A percentile compares a stretch with the other conserved stretches of the same genome.
These are phyloP conservation scores for Hassar affinis DNA, from an alignment of 2,113 vertebrate genomes.

Conservation along the genomic window DNA sequence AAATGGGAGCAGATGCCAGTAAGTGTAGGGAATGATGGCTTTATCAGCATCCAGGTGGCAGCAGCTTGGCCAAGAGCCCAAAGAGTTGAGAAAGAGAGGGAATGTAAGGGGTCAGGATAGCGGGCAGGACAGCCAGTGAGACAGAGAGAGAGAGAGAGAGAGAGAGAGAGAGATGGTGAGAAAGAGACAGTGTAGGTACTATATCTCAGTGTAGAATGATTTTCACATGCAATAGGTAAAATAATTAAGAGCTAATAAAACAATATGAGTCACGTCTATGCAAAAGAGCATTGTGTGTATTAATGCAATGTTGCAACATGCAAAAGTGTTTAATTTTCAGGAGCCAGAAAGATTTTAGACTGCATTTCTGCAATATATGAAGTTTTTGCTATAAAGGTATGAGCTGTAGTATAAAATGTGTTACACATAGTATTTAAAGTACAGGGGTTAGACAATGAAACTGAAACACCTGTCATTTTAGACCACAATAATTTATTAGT, in stretches of 20 bases:
- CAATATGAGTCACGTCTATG: neutral
- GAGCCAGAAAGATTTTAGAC: neutral
- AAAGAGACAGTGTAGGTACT: neutral
- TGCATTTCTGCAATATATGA: neutral
- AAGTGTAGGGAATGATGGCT: conserved; percentile 58
- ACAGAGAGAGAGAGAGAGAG: neutral
- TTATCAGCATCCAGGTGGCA: conserved; percentile 66
- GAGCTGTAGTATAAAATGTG: neutral
- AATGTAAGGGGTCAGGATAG: conserved; percentile 22
- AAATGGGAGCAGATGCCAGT: conserved; percentile 65
- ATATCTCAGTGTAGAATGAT: neutral
- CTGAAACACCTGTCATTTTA: too few species aligned
- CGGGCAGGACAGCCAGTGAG: neutral
- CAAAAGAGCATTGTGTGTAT: neutral
- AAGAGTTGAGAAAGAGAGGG: conserved; percentile 24
- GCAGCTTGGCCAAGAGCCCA: conserved; percentile 55
- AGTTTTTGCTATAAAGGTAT: neutral
- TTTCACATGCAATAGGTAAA: neutral
- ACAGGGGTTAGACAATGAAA: too few species aligned
- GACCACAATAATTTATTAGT: too few species aligned
- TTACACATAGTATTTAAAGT: neutral
- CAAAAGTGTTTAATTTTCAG: neutral
- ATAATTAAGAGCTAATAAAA: neutral
- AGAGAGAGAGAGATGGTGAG: neutral
- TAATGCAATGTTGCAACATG: neutral